Percentiles rank a stretch among this genome's conserved stretches.
These are phyloP conservation scores for Gobionotothen gibberifrons DNA, from an alignment of 2,797 vertebrate genomes.

Conservation along the genomic window DNA sequence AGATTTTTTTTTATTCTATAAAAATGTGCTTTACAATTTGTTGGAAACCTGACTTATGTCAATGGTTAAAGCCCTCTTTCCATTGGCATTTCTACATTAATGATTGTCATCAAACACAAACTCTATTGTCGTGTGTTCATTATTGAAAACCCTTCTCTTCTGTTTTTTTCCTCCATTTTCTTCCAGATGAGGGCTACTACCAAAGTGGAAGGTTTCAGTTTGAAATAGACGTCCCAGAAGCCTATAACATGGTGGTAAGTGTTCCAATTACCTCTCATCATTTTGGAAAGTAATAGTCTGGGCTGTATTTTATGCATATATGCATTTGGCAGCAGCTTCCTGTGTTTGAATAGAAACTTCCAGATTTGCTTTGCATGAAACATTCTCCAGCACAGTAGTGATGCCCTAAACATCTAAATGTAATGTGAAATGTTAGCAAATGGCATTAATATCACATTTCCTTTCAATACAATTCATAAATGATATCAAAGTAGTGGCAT, in stretches of 20 bases:
- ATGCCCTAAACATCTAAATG: not conserved
- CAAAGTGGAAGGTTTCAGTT: conserved; percentile 89
- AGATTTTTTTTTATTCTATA: too few species aligned
- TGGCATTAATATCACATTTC: not conserved
- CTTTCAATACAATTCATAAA: not conserved
- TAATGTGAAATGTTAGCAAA: not conserved
- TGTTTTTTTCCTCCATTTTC: conserved; percentile 19
- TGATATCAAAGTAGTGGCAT: not conserved
- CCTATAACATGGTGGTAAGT: conserved; percentile 99
- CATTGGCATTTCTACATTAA: not conserved
- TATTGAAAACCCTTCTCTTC: not conserved
- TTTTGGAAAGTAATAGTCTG: not conserved
- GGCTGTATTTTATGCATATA: not conserved
- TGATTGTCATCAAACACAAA: not conserved
- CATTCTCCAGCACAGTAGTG: not conserved
- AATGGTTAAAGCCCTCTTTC: not conserved
- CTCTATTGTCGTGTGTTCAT: not conserved
- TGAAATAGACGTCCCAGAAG: conserved; percentile 93
- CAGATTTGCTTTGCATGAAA: not conserved
- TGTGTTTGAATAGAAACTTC: not conserved
- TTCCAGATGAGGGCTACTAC: conserved; percentile 98
- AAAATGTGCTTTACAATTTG: too few species aligned
- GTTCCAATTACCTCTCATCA: not conserved
- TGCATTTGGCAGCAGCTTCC: not conserved
- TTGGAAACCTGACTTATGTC: not conserved